Evolutionary conservation across 2,113 vertebrate genomes (phyloP).

Genomic region (Istiophorus platypterus): DNA sequence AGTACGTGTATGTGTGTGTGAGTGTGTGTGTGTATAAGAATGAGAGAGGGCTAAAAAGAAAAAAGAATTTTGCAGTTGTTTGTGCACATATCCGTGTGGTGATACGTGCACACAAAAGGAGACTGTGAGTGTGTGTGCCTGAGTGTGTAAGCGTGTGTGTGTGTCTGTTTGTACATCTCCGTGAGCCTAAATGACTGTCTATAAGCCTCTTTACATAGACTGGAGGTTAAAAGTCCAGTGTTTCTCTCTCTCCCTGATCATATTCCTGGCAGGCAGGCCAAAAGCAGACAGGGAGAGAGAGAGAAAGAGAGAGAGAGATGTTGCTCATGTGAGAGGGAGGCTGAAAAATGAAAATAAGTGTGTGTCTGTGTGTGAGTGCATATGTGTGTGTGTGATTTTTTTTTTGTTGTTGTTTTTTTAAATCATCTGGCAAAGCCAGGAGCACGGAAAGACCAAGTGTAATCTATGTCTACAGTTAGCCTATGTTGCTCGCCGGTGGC

Average conservation of each 20-base stretch:
- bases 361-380: neutral
- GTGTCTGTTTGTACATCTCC: slow-evolving; percentile 15
- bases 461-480: no score
- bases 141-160: neutral
- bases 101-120: slow-evolving; percentile 1
- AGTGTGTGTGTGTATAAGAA: slow-evolving; percentile 24
- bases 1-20: slow-evolving; percentile 19
- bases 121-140: neutral
- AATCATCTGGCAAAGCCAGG: no score
- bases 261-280: slow-evolving; percentile 35
- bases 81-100: slow-evolving; percentile 23
- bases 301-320: slow-evolving; percentile 20
- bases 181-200: slow-evolving; percentile 25
- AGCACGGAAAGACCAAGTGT: no score
- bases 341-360: neutral
- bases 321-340: slow-evolving; percentile 21
- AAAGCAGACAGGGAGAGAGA: slow-evolving; percentile 7
- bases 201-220: slow-evolving; percentile 50
- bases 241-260: slow-evolving; percentile 56
- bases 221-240: slow-evolving; percentile 44
- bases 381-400: neutral
- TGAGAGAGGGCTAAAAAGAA: neutral
- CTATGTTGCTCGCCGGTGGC: no score
- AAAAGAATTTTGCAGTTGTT: slow-evolving; percentile 4
- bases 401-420: no score